Evolutionary conservation across 1,140 invertebrate genomes (phyloP).

Genomic region (Drosophila biarmipes): DNA sequence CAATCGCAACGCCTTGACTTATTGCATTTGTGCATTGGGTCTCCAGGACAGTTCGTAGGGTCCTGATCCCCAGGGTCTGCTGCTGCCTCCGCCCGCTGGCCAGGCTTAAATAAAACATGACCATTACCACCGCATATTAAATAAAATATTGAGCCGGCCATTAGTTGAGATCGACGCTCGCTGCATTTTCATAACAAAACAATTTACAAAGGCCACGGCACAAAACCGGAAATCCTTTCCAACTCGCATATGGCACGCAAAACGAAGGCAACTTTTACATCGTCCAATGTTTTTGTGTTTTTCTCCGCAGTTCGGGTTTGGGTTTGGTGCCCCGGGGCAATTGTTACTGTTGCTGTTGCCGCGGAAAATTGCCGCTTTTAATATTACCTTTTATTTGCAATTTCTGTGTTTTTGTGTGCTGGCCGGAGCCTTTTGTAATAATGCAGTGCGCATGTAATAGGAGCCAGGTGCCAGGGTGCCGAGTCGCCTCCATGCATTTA

Average conservation of each 20-base stretch:
- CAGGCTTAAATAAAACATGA: conserved; percentile 31
- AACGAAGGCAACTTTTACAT: conserved; percentile 58
- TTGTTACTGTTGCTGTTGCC: conserved; percentile 51
- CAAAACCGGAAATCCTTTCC: conserved; percentile 81
- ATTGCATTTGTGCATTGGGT: conserved; percentile 8
- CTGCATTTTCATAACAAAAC: conserved; percentile 74
- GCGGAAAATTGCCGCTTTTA: conserved; percentile 82
- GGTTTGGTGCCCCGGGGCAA: conserved; percentile 46
- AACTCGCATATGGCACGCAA: conserved; percentile 82
- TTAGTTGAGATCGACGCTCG: conserved; percentile 61
- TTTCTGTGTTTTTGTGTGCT: conserved; percentile 37
- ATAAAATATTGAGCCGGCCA: conserved; percentile 72
- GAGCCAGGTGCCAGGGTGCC: conserved; percentile 78
- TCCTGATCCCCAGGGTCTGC: not conserved
- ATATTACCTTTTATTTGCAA: conserved; percentile 83
- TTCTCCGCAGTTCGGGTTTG: conserved; percentile 17
- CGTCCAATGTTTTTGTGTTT: conserved; percentile 2
- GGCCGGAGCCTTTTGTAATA: conserved; percentile 70
- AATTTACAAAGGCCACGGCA: conserved; percentile 67
- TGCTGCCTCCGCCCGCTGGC: too few species aligned
- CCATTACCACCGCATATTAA: conserved; percentile 52
- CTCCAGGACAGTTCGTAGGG: conserved; percentile 7
- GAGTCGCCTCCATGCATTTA: conserved; percentile 71
- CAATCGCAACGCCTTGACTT: conserved; percentile 11
- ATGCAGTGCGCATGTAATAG: conserved; percentile 80